These are phyloP conservation scores for Erithacus rubecula DNA, from an alignment of 2,797 vertebrate genomes.

Conservation along the genomic window DNA sequence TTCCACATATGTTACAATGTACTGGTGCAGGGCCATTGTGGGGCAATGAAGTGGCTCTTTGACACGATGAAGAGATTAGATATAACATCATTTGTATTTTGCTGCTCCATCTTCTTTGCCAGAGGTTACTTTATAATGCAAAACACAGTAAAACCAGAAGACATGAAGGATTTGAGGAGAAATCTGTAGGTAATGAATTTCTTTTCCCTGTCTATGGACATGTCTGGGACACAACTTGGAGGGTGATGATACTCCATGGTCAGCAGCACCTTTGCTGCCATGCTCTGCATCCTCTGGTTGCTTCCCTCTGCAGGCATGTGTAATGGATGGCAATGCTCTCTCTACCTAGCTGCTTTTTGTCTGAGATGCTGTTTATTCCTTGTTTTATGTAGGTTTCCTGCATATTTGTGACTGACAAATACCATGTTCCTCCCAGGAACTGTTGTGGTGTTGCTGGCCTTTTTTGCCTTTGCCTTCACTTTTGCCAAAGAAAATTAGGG, in stretches of 20 bases:
- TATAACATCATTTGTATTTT: constrained; percentile 36
- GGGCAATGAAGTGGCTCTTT: constrained; percentile 23
- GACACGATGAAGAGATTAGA: constrained; percentile 57
- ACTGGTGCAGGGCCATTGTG: background rate
- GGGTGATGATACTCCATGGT: background rate
- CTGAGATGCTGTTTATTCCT: background rate
- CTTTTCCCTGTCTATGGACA: background rate
- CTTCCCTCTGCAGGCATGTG: background rate
- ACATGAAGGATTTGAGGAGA: background rate
- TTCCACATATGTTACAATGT: background rate
- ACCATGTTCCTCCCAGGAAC: background rate
- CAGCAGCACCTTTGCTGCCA: background rate
- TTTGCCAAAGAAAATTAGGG: background rate
- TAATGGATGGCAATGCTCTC: background rate
- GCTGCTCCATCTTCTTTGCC: constrained; percentile 4
- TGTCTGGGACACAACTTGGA: background rate
- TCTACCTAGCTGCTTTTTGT: background rate
- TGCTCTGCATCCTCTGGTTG: background rate
- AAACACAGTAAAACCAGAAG: constrained; percentile 13
- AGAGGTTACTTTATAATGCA: constrained; percentile 25
- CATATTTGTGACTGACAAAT: background rate
- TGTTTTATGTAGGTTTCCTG: background rate
- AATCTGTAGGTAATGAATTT: background rate
- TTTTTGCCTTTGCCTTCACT: background rate
- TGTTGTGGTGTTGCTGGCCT: background rate